Percentiles rank a stretch among this genome's conserved stretches.
Evolutionary conservation across 2,888 invertebrate species (phyloP).

Genomic region (Caenorhabditis sp.): DNA sequence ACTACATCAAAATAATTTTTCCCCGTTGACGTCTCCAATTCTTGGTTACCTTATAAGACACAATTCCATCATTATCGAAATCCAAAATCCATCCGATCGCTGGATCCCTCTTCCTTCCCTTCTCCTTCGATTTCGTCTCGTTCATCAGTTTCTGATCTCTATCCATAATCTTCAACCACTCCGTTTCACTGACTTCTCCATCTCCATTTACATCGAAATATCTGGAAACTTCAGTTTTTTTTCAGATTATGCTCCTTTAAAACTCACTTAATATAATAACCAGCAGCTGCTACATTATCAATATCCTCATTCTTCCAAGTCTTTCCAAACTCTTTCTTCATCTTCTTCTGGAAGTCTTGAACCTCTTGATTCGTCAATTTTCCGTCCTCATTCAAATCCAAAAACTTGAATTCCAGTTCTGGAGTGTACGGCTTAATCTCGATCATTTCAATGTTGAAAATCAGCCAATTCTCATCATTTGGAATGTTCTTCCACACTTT

Average conservation of each 20-base stretch:
- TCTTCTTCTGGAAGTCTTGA: slow-evolving; percentile 69
- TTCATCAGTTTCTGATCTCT: slow-evolving; percentile 76
- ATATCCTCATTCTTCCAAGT: slow-evolving; percentile 82
- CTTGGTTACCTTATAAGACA: slow-evolving; percentile 77
- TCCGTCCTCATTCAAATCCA: slow-evolving; percentile 81
- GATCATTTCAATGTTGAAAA: slow-evolving; percentile 80
- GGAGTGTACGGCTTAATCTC: slow-evolving; percentile 75
- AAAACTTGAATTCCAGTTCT: slow-evolving; percentile 77
- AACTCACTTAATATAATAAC: slow-evolving; percentile 80
- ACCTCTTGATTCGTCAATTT: slow-evolving; percentile 75
- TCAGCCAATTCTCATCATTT: slow-evolving; percentile 83
- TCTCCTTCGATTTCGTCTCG: slow-evolving; percentile 59
- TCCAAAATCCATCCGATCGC: slow-evolving; percentile 83
- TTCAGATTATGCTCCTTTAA: too few relatives aligned
- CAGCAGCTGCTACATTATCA: slow-evolving; percentile 79
- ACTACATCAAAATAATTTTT: too few relatives aligned
- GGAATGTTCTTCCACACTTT: slow-evolving; percentile 83
- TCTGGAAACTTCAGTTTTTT: too few relatives aligned
- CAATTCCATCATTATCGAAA: slow-evolving; percentile 83
- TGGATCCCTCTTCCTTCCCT: slow-evolving; percentile 80
- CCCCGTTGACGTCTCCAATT: too few relatives aligned
- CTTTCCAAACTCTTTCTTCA: slow-evolving; percentile 82
- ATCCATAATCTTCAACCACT: slow-evolving; percentile 76
- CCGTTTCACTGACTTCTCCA: slow-evolving; percentile 70
- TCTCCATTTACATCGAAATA: slow-evolving; percentile 82